Percentiles rank a stretch among this genome's conserved stretches.
These are phyloP conservation scores for Actinopyga echinites DNA, from an alignment of 53 echinoderm and acorn worm species.

Conservation along the genomic window DNA sequence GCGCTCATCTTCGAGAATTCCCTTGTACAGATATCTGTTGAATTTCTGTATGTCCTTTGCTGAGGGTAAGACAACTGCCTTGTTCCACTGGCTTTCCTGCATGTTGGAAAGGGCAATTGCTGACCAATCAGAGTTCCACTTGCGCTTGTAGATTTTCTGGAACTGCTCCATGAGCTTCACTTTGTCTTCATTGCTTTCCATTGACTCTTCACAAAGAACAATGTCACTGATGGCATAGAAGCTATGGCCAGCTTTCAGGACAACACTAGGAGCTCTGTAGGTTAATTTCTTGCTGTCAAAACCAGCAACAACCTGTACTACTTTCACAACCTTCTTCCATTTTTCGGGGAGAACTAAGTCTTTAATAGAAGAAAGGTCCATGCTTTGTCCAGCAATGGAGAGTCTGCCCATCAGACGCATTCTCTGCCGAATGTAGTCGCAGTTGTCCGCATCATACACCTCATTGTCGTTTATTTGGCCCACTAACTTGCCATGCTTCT, in stretches of 20 bases:
- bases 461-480: not conserved
- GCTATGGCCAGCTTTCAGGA: not conserved
- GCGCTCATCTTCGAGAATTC: no score
- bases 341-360: not conserved
- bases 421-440: slow-evolving; percentile 10
- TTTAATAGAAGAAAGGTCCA: not conserved
- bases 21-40: not conserved
- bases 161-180: not conserved
- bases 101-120: not conserved
- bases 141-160: slow-evolving; percentile 1
- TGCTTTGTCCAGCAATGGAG: not conserved
- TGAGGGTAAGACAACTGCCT: not conserved
- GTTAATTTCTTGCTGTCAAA: not conserved
- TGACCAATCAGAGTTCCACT: slow-evolving; percentile 3
- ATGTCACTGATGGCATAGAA: not conserved
- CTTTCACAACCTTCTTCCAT: not conserved
- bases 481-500: not conserved
- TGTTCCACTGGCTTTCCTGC: not conserved
- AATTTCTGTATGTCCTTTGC: slow-evolving; percentile 5
- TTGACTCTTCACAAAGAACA: slow-evolving; percentile 8
- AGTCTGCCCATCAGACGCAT: slow-evolving; percentile 4
- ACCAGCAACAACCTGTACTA: not conserved
- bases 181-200: not conserved
- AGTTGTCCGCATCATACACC: not conserved
- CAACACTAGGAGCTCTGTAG: not conserved